phyloP scores from a whole-genome alignment of 2,888 invertebrate genomes.

The Tenthredo scrophulariae region DNA sequence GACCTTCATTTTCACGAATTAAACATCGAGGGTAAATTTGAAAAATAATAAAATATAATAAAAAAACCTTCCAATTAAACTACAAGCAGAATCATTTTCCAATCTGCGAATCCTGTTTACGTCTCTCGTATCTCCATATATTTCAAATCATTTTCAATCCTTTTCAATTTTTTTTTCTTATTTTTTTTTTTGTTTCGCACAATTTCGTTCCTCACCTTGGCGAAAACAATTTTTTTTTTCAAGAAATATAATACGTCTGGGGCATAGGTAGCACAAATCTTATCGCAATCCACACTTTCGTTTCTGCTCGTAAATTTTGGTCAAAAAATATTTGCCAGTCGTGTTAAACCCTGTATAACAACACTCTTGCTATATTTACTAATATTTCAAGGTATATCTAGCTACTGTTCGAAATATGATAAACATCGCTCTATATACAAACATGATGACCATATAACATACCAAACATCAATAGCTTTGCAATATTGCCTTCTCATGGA shows the following conservation, averaged over 20 bases:
- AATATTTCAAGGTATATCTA: too few species aligned
- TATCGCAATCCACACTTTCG: background rate
- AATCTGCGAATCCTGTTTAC: background rate
- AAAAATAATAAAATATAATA: background rate
- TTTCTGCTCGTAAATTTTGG: background rate
- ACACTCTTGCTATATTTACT: background rate
- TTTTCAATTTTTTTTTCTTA: background rate
- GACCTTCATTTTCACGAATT: conserved; percentile 28
- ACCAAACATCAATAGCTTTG: background rate
- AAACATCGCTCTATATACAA: background rate
- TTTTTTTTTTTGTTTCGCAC: background rate
- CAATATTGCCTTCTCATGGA: background rate
- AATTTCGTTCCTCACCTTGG: background rate
- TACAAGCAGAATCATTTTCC: background rate
- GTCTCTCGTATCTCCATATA: background rate
- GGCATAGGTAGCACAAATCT: background rate
- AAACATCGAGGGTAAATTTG: conserved; percentile 24
- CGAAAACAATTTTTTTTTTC: background rate
- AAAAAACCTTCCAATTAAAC: background rate
- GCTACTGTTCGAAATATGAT: background rate
- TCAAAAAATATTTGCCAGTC: background rate
- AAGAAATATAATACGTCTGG: background rate
- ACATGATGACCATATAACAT: background rate
- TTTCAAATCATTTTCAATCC: background rate
- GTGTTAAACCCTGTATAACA: background rate